Evolutionary conservation across 2,888 invertebrate species (phyloP).

Genomic region (Apoda limacodes): DNA sequence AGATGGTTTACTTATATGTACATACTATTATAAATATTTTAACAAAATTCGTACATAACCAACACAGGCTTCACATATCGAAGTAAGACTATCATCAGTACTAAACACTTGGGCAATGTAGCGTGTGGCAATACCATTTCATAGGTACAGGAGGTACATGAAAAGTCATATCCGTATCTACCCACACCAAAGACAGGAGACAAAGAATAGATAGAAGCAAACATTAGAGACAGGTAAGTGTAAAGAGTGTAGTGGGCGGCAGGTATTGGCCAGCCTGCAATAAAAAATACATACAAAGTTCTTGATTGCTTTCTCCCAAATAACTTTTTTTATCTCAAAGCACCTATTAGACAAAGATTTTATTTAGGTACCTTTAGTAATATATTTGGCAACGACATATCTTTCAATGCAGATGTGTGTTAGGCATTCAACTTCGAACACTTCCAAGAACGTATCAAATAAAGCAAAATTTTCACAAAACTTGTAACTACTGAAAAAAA

Average conservation of each 20-base stretch:
- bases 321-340: no score
- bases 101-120: conserved; percentile 33
- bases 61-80: conserved; percentile 45
- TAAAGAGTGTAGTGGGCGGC: conserved; percentile 40
- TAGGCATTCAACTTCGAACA: conserved; percentile 54
- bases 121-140: conserved; percentile 43
- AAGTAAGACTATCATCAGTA: conserved; percentile 36
- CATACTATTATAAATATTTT: no score
- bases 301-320: no score
- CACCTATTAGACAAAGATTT: no score
- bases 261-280: conserved; percentile 46
- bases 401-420: conserved; percentile 60
- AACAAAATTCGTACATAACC: conserved; percentile 58
- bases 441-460: conserved; percentile 52
- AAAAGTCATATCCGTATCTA: conserved; percentile 44
- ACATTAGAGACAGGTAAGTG: conserved; percentile 31
- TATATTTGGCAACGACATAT: conserved; percentile 50
- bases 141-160: conserved; percentile 47
- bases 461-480: conserved; percentile 32
- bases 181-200: conserved; percentile 49
- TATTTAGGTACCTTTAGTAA: conserved; percentile 51
- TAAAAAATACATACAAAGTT: conserved; percentile 4
- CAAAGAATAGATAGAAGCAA: conserved; percentile 33
- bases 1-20: no score
- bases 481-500: no score